Conservation (phyloP, 2,888 invertebrate species). For the Rotaria magnacalcarata region DNA sequence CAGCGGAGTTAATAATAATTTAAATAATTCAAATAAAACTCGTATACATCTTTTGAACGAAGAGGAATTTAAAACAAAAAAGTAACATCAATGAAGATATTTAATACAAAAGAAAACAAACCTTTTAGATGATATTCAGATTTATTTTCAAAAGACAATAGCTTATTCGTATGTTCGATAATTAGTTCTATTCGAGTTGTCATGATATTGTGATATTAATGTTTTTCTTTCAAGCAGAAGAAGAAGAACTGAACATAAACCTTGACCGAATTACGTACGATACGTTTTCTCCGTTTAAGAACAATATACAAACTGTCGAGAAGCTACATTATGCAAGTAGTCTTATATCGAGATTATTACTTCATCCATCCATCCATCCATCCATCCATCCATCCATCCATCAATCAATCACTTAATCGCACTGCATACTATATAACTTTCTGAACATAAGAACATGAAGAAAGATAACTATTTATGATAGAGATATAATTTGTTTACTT, state of each 20-base stretch:
- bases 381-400: not conserved
- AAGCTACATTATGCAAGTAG: not conserved
- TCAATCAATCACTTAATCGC: not conserved
- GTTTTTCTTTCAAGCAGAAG: not conserved
- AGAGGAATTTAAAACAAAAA: not conserved
- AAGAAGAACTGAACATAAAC: not conserved
- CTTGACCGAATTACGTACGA: not conserved
- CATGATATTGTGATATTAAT: not conserved
- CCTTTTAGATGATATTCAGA: not conserved
- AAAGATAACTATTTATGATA: not conserved
- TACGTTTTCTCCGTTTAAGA: not conserved
- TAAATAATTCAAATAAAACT: not conserved
- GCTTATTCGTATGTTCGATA: not conserved
- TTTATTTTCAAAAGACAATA: not conserved
- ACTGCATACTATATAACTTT: not conserved
- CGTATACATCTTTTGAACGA: not conserved
- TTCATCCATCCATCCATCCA: not conserved
- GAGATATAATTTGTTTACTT: not conserved
- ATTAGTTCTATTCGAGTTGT: not conserved
- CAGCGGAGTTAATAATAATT: not conserved
- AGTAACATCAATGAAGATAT: not conserved
- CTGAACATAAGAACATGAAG: no score
- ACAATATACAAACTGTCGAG: constrained; percentile 5
- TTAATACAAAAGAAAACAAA: not conserved
- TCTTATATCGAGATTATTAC: not conserved